phyloP scores from a whole-genome alignment of 2,888 invertebrate species.

The Leptinotarsa peninsularis region DNA sequence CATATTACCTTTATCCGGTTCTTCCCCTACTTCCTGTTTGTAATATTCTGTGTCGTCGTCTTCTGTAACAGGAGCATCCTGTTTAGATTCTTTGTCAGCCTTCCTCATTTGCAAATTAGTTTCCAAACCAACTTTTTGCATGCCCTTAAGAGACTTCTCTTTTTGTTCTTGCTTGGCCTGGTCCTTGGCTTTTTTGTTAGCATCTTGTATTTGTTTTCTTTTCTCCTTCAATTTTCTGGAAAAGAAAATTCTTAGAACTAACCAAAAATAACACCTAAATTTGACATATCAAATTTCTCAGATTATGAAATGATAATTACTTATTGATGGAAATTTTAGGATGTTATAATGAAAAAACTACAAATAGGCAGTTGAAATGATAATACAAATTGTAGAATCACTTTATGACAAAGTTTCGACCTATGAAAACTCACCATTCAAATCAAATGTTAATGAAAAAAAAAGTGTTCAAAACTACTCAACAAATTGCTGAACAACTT shows the following conservation, averaged over 20 bases:
- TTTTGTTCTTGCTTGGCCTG: conserved; percentile 74
- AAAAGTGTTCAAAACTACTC: too few relatives aligned
- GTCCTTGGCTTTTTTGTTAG: conserved; percentile 78
- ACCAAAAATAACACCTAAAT: background rate
- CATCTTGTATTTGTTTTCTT: conserved; percentile 80
- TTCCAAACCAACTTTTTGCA: conserved; percentile 69
- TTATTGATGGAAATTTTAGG: too few relatives aligned
- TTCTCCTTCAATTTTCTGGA: conserved; percentile 79
- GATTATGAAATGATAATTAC: too few relatives aligned
- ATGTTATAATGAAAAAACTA: too few relatives aligned
- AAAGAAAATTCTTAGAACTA: conserved; percentile 21
- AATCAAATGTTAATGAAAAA: too few relatives aligned
- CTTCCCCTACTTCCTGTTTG: conserved; percentile 87
- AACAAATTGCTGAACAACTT: too few relatives aligned
- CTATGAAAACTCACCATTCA: too few relatives aligned
- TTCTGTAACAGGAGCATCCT: conserved; percentile 65
- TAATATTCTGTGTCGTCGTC: conserved; percentile 88
- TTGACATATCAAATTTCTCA: too few relatives aligned
- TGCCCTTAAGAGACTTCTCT: conserved; percentile 77
- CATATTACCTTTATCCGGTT: conserved; percentile 82
- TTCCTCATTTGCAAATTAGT: conserved; percentile 65
- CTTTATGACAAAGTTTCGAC: too few relatives aligned
- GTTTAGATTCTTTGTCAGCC: conserved; percentile 69
- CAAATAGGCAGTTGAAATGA: background rate
- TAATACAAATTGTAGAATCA: too few relatives aligned